phyloP scores from a whole-genome alignment of 2,797 vertebrate species.

The Chelmon rostratus region DNA sequence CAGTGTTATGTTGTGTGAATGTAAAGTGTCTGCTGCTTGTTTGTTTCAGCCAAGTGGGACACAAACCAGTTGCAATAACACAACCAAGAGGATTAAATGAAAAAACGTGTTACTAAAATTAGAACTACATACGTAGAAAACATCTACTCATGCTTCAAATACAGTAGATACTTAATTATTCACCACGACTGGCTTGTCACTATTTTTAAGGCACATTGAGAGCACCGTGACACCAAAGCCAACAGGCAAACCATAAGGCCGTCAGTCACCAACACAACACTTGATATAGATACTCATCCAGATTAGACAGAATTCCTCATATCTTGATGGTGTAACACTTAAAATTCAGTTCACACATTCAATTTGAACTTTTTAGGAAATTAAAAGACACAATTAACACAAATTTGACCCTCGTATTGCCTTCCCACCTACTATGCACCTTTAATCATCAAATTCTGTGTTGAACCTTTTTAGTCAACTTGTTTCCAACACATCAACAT shows the following conservation, averaged over 20 bases:
- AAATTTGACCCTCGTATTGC: too few relatives aligned
- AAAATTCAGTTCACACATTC: not conserved
- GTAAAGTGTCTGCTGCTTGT: constrained; percentile 28
- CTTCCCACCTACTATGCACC: too few relatives aligned
- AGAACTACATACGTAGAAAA: not conserved
- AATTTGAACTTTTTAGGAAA: not conserved
- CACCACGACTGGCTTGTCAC: not conserved
- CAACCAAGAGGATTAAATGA: not conserved
- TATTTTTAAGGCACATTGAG: not conserved
- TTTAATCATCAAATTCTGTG: too few relatives aligned
- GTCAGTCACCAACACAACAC: not conserved
- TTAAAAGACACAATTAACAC: not conserved
- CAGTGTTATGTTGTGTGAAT: constrained; percentile 41
- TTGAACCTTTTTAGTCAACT: too few relatives aligned
- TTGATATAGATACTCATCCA: not conserved
- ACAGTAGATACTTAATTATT: not conserved
- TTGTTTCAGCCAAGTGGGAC: constrained; percentile 14
- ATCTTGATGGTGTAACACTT: not conserved
- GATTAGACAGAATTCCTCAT: not conserved
- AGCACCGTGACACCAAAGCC: not conserved
- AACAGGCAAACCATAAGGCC: not conserved
- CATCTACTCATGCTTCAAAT: not conserved
- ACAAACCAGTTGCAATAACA: not conserved
- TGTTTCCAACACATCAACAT: too few relatives aligned
- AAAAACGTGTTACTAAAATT: not conserved